Conservation (phyloP, 1,140 invertebrate genomes). For the Vanessa tameamea region DNA sequence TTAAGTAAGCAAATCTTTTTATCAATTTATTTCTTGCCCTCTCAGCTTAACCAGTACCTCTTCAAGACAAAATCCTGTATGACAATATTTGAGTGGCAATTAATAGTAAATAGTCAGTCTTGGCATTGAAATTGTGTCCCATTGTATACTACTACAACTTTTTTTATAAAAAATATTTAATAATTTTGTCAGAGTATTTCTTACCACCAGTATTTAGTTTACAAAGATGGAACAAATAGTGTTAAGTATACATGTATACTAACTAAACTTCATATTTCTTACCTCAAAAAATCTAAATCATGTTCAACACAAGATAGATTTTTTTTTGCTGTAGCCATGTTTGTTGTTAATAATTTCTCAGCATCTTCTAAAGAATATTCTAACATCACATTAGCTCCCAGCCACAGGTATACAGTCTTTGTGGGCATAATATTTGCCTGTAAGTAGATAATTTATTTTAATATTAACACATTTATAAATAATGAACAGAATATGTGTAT, state of each 20-base stretch:
- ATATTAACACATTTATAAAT: background rate
- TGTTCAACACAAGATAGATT: conserved; percentile 93
- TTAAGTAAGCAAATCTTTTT: no score
- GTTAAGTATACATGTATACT: background rate
- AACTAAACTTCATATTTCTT: background rate
- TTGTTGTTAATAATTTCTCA: conserved; percentile 91
- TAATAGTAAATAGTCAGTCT: no score
- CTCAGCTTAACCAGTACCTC: no score
- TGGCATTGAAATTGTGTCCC: no score
- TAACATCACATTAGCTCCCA: conserved; percentile 99
- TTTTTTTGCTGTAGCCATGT: conserved; percentile 92
- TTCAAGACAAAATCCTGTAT: no score
- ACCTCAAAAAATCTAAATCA: conserved; percentile 94
- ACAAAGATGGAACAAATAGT: background rate
- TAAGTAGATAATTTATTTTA: background rate
- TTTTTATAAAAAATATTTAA: no score
- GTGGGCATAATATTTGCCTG: conserved; percentile 92
- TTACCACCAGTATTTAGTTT: no score
- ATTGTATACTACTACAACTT: no score
- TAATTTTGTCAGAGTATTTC: no score
- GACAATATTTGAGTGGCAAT: no score
- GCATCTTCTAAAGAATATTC: conserved; percentile 98
- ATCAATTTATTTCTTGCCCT: no score
- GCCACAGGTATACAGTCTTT: conserved; percentile 97
- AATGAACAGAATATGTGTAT: background rate